Conservation (phyloP, 2,113 vertebrate genomes). For the Narcine bancroftii region DNA sequence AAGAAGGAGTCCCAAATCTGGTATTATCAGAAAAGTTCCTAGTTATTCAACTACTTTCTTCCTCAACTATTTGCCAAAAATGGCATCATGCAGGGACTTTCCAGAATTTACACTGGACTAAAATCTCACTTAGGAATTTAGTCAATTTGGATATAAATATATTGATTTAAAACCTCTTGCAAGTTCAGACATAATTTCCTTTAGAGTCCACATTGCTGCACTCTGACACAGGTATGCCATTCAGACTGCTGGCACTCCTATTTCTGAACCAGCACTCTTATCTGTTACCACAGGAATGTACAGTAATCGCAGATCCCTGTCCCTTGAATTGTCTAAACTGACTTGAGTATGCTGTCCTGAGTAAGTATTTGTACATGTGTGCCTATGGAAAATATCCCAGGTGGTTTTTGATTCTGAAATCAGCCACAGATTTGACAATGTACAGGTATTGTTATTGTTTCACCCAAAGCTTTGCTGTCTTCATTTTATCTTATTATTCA, state of each 20-base stretch:
- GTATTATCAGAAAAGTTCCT: background rate
- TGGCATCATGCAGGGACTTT: background rate
- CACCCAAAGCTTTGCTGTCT: slow-evolving; percentile 23
- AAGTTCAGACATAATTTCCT: slow-evolving; percentile 19
- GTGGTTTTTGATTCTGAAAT: slow-evolving; percentile 11
- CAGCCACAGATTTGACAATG: background rate
- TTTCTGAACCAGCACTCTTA: slow-evolving; percentile 22
- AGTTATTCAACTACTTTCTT: background rate
- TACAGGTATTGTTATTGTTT: slow-evolving; percentile 27
- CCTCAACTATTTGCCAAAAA: background rate
- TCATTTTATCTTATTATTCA: background rate
- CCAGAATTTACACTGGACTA: background rate
- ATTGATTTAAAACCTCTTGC: background rate
- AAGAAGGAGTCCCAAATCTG: background rate
- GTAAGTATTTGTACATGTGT: background rate
- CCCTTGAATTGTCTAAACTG: slow-evolving; percentile 23
- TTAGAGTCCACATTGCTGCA: background rate
- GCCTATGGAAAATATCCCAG: slow-evolving; percentile 6
- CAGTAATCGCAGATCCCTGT: slow-evolving; percentile 17
- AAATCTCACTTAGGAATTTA: background rate
- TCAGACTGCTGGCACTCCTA: background rate
- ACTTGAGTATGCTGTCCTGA: background rate
- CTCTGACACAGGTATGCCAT: background rate
- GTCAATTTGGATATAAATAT: background rate
- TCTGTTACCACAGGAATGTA: slow-evolving; percentile 31